These are phyloP conservation scores for Podabrus alpinus DNA, from an alignment of 2,888 invertebrate species.

Conservation along the genomic window DNA sequence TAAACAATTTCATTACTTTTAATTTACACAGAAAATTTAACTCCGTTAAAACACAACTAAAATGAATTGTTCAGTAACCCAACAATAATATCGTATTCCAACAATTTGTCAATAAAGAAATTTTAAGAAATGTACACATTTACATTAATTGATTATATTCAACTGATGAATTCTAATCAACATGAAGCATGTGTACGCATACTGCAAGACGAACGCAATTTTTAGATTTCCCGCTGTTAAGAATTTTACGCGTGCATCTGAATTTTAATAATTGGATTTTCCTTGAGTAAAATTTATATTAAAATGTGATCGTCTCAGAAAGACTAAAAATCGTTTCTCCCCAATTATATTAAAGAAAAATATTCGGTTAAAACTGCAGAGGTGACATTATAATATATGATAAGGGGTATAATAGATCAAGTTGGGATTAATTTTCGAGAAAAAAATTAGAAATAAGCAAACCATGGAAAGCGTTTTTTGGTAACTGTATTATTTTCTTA, in stretches of 20 bases:
- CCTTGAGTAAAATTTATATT: background rate
- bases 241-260: background rate
- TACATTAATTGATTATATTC: background rate
- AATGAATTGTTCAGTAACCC: too few species aligned
- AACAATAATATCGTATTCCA: too few species aligned
- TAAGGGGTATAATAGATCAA: background rate
- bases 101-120: background rate
- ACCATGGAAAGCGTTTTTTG: conserved; percentile 7
- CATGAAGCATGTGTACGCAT: background rate
- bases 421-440: background rate
- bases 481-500: conserved; percentile 21
- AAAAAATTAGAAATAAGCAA: background rate
- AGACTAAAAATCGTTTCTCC: background rate
- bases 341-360: background rate
- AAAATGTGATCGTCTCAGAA: background rate
- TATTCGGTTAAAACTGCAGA: background rate
- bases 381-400: background rate
- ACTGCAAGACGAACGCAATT: background rate
- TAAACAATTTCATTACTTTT: background rate
- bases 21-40: background rate
- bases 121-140: background rate
- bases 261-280: background rate
- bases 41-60: too few species aligned
- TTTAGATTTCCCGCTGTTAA: background rate
- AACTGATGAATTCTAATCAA: background rate